These are phyloP conservation scores for Anagyrus pseudococci DNA, from an alignment of 2,888 invertebrate species.

Conservation along the genomic window DNA sequence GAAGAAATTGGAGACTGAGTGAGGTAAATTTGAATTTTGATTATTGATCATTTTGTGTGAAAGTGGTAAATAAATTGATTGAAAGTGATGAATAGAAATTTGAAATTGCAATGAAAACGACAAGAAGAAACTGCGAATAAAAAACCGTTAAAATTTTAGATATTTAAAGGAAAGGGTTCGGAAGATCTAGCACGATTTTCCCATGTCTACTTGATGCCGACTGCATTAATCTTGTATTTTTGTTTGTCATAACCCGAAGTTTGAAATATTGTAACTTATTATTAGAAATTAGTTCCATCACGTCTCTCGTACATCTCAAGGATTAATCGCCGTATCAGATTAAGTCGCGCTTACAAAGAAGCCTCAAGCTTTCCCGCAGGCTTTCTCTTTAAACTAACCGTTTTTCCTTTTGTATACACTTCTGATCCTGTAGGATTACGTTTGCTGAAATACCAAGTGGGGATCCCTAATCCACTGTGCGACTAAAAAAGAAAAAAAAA, in stretches of 20 bases:
- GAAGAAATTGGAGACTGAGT: no score
- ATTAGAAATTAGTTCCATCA: slow-evolving; percentile 24
- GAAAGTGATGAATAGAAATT: no score
- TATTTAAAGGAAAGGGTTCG: no score
- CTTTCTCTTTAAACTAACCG: not conserved
- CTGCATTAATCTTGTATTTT: slow-evolving; percentile 8
- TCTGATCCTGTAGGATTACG: no score
- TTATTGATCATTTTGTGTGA: not conserved
- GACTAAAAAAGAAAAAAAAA: no score
- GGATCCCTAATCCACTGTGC: no score
- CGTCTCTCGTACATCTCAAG: slow-evolving; percentile 10
- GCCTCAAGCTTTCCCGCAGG: not conserved
- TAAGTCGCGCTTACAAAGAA: slow-evolving; percentile 5
- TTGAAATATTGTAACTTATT: slow-evolving; percentile 24
- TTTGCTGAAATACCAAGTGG: no score
- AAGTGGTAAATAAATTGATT: slow-evolving; percentile 20
- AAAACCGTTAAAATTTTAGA: no score
- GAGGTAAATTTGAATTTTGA: no score
- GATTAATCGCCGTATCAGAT: slow-evolving; percentile 29
- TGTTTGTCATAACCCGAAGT: slow-evolving; percentile 10
- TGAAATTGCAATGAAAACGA: no score
- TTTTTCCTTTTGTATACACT: slow-evolving; percentile 6
- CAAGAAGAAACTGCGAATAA: no score
- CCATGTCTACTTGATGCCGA: slow-evolving; percentile 5
- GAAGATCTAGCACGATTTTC: slow-evolving; percentile 18